Percentiles rank a stretch among this genome's conserved stretches.
Evolutionary conservation across 2,888 invertebrate species (phyloP).

Genomic region (Clepsis dumicolana): DNA sequence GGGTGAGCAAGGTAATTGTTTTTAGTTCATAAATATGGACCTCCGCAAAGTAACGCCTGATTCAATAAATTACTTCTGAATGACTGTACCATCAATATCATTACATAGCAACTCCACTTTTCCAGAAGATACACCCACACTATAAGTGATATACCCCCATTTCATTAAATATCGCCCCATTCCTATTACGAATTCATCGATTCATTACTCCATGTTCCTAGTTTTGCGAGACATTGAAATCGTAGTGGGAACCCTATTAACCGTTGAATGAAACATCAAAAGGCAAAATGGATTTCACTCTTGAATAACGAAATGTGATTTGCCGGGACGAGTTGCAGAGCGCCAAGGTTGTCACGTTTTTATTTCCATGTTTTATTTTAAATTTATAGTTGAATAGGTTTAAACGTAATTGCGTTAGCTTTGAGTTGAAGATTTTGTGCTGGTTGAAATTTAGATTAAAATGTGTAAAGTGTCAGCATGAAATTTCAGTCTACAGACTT

Average conservation of each 20-base stretch:
- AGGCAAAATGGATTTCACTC: slow-evolving; percentile 34
- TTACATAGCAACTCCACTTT: neutral
- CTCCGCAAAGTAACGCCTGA: too few species aligned
- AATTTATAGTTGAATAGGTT: neutral
- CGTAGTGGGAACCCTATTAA: slow-evolving; percentile 23
- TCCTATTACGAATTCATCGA: slow-evolving; percentile 37
- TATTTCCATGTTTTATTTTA: slow-evolving; percentile 3
- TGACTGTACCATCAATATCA: neutral
- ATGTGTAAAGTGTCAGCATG: neutral
- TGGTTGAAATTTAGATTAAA: neutral
- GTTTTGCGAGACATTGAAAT: slow-evolving; percentile 32
- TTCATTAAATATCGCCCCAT: slow-evolving; percentile 15
- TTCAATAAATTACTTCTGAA: too few species aligned
- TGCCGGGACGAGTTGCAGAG: slow-evolving; percentile 17
- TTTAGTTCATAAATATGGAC: too few species aligned
- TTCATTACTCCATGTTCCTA: slow-evolving; percentile 37
- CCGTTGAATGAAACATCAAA: slow-evolving; percentile 29
- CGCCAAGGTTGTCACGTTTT: slow-evolving; percentile 15
- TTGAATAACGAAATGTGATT: slow-evolving; percentile 37
- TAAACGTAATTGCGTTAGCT: neutral
- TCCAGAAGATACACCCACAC: neutral
- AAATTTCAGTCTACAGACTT: too few species aligned
- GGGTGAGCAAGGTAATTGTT: too few species aligned
- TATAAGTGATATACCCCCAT: neutral
- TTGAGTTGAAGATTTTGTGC: neutral